Evolutionary conservation across 2,888 invertebrate species (phyloP).

Genomic region (Nudaria mundana): DNA sequence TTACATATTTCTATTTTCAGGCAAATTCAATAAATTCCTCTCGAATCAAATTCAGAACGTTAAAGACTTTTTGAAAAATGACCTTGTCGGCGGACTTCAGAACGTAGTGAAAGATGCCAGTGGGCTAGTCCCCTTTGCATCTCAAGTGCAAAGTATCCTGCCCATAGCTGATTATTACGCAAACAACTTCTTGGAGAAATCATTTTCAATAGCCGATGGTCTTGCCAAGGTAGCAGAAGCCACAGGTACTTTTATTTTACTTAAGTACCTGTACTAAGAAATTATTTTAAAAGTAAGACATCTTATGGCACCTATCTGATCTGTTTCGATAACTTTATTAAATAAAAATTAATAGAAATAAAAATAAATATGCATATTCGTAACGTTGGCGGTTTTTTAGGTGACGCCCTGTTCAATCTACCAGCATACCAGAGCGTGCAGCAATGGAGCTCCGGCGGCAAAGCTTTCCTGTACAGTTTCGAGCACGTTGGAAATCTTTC

Average conservation of each 20-base stretch:
- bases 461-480: conserved; percentile 88
- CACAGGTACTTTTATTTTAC: conserved; percentile 60
- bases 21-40: conserved; percentile 63
- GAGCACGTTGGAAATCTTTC: conserved; percentile 84
- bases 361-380: too few relatives aligned
- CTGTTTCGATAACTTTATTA: too few relatives aligned
- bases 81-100: conserved; percentile 62
- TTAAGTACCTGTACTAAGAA: neutral
- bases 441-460: conserved; percentile 84
- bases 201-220: conserved; percentile 59
- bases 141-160: conserved; percentile 41
- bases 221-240: conserved; percentile 82
- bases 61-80: conserved; percentile 67
- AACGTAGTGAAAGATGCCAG: conserved; percentile 52
- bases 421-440: conserved; percentile 87
- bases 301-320: too few relatives aligned
- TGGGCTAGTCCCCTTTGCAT: conserved; percentile 50
- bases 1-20: too few relatives aligned
- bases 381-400: too few relatives aligned
- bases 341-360: too few relatives aligned
- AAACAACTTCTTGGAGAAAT: conserved; percentile 51
- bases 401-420: conserved; percentile 88
- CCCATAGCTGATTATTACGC: conserved; percentile 59
- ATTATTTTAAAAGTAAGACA: neutral
- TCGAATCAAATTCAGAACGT: conserved; percentile 49